Evolutionary conservation across 2,888 invertebrate species (phyloP).

Genomic region (Ethmia dodecea): DNA sequence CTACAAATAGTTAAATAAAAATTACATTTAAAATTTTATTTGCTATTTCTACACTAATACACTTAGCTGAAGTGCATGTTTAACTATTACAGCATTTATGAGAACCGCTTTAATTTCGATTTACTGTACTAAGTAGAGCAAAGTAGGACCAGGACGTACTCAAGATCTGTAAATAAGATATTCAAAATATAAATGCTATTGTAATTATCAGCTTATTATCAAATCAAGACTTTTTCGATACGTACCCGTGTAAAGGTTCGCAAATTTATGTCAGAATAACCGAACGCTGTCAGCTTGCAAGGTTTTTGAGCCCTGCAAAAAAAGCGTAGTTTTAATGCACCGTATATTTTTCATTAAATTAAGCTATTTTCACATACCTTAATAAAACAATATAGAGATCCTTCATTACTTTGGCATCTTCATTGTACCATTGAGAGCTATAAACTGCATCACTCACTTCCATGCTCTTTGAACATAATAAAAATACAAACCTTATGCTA

Average conservation of each 20-base stretch:
- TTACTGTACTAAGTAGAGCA: slow-evolving; percentile 11
- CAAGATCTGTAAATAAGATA: slow-evolving; percentile 32
- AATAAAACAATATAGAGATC: slow-evolving; percentile 36
- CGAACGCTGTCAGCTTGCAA: slow-evolving; percentile 41
- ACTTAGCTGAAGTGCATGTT: too few species aligned
- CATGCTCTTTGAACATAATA: too few species aligned
- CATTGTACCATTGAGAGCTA: slow-evolving; percentile 39
- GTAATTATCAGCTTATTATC: background rate
- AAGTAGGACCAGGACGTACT: slow-evolving; percentile 29
- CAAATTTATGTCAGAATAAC: slow-evolving; percentile 39
- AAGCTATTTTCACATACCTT: slow-evolving; percentile 32
- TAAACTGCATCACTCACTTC: slow-evolving; percentile 40
- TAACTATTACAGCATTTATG: too few species aligned
- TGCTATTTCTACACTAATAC: too few species aligned
- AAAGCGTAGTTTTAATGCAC: background rate
- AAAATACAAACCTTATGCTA: too few species aligned
- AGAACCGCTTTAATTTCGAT: slow-evolving; percentile 12
- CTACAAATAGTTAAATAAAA: too few species aligned
- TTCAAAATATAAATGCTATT: background rate
- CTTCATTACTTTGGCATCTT: slow-evolving; percentile 30
- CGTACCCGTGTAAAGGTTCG: slow-evolving; percentile 38
- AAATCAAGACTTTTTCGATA: slow-evolving; percentile 1
- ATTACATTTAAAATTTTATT: too few species aligned
- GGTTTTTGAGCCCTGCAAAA: slow-evolving; percentile 41
- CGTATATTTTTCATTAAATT: too few species aligned